phyloP scores from a whole-genome alignment of 2,113 vertebrate genomes.

The Syngnathoides biaculeatus region DNA sequence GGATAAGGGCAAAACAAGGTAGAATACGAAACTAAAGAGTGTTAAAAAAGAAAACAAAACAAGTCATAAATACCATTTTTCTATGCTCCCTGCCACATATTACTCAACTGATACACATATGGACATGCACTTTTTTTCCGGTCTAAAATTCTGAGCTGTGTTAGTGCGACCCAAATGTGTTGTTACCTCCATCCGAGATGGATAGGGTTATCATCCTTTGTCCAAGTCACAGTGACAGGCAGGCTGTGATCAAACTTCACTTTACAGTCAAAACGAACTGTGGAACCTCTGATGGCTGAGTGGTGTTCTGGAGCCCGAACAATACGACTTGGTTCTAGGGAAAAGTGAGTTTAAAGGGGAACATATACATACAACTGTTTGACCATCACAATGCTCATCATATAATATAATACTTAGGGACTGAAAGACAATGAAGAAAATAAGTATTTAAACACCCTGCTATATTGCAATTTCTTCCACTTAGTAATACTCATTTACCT shows the following conservation, averaged over 20 bases:
- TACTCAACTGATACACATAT: neutral
- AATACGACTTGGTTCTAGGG: slow-evolving; percentile 86
- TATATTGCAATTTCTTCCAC: too few relatives aligned
- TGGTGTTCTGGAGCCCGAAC: slow-evolving; percentile 79
- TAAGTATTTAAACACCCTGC: too few relatives aligned
- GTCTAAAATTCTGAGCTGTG: neutral
- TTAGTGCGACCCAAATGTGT: neutral
- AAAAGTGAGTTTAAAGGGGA: slow-evolving; percentile 10
- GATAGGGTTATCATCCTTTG: slow-evolving; percentile 82
- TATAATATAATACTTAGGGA: neutral
- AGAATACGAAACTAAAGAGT: neutral
- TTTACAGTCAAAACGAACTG: slow-evolving; percentile 80
- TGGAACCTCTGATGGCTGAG: slow-evolving; percentile 73
- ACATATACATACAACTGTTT: slow-evolving; percentile 1
- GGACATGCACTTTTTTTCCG: neutral
- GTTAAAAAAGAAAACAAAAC: neutral
- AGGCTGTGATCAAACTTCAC: slow-evolving; percentile 82
- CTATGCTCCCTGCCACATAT: neutral
- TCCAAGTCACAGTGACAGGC: slow-evolving; percentile 79
- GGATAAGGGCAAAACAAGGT: neutral
- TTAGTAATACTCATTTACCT: too few relatives aligned
- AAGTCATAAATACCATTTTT: neutral
- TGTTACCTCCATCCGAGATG: slow-evolving; percentile 78
- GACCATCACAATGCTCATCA: neutral
- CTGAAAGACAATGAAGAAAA: too few relatives aligned